Base-by-base conservation (phyloP, 2,113 vertebrate genomes). In the Crotophaga sulcirostris region DNA sequence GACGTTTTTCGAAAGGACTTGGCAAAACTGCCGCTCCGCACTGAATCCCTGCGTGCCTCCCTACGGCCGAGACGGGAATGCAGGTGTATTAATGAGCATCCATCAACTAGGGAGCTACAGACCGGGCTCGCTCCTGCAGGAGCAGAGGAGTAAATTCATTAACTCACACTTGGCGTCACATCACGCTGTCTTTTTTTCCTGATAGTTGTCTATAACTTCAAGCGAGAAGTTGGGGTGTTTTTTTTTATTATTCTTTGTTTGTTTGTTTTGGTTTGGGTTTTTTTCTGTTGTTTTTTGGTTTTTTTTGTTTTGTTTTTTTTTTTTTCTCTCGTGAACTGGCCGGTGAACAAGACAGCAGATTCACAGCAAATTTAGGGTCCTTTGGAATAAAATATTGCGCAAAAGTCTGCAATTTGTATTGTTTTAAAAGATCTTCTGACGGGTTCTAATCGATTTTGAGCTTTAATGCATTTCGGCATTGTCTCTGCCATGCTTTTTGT, bases 1-100 rank as follows among this genome's bases (percentile, higher is more conserved):
- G 96, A 89, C 84, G 40, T 91, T 94, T 91, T 94, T 91, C 42
- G 89, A 73, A 92, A 94, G 89, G 97, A 96, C 85, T 93, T 95
- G 94, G 94, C 96, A 47, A 75, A 94, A 91, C n/a, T 72, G 80
- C 90, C 31, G 69, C 59, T 95, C 94, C 28, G 44, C 81, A 67
- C 85, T 60, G 90, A 67, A 75, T 66, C 72, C 75, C 76, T 23
- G 83, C 87, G 59, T 93, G 96, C 88, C 91, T 88, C 76, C 87
- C 90, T 56, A 58, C 60, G 36, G 62, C 88, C 26, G 81, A 77
- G 87, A 31, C 58, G 94, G 59, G 96, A 78, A 72, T 89, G 93
- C 98, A 98, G 97, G 97, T 98, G 98, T 95, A 90, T 87, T 83
- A 76, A 40, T 45, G 89, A 87, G 54, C 79, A 84, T 69, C 86